A percentile compares a stretch with the other conserved stretches of the same genome.
These are phyloP conservation scores for Rhinichthys osculus DNA, from an alignment of 2,797 vertebrate genomes.

Conservation along the genomic window DNA sequence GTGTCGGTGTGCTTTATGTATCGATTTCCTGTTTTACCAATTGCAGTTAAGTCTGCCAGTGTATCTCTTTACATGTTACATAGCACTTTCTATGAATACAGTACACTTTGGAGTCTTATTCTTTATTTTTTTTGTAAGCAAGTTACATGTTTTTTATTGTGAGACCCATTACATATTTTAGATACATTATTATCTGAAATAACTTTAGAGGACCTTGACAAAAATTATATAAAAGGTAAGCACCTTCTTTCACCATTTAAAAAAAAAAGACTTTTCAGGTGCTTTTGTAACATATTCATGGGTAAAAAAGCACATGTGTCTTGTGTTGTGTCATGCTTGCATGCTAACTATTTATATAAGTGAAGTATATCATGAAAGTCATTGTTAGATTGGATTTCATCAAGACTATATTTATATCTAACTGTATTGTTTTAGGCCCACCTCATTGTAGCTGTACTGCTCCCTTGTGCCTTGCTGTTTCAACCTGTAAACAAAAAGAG, in stretches of 20 bases:
- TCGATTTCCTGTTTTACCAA: not conserved
- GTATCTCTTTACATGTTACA: not conserved
- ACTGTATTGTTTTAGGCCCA: constrained; percentile 56
- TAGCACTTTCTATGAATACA: not conserved
- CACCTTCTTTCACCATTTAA: not conserved
- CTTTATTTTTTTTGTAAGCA: not conserved
- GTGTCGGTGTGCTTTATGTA: not conserved
- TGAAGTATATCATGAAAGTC: constrained; percentile 65
- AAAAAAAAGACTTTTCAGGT: not conserved
- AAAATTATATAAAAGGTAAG: not conserved
- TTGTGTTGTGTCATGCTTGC: constrained; percentile 20
- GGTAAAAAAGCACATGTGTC: not conserved
- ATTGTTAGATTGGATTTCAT: constrained; percentile 65
- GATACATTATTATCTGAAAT: not conserved
- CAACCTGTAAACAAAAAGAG: constrained; percentile 70
- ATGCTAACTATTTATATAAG: constrained; percentile 1
- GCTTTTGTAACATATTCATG: not conserved
- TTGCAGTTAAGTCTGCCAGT: not conserved
- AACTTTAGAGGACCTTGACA: not conserved
- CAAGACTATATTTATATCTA: constrained; percentile 53
- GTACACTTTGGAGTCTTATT: not conserved
- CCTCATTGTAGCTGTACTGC: constrained; percentile 88
- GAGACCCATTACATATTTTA: not conserved
- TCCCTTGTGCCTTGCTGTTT: constrained; percentile 84
- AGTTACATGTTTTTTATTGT: not conserved